Base-by-base conservation (phyloP, 2,113 vertebrate genomes). In the Burhinus bistriatus region DNA sequence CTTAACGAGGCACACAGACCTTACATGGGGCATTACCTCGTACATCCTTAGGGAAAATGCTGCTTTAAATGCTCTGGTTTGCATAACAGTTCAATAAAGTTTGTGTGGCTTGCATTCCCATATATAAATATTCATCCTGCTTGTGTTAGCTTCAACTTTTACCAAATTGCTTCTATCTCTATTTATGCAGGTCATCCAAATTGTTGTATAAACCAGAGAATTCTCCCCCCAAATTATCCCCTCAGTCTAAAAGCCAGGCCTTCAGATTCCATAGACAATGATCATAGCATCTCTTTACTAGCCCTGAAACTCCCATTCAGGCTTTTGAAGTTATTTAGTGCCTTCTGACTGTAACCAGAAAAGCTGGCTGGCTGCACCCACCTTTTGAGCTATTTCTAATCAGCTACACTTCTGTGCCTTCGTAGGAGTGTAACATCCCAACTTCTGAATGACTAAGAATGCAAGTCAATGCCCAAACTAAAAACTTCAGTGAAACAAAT, bases 1-100 rank as follows among this genome's bases (percentile, higher is more conserved):
- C 22, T 40, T 44, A 59, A 40, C 0, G 0, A 65, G 58, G 36
- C 49, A 69, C 20, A 25, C 5, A 44, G 51, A n/a, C 10, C 23
- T 38, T 16, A 57, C 22, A 18, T 0, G 0, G 0, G 21, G 62
- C 40, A 34, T 16, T 22, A 49, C 40, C 7, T 20, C 23, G 13
- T 16, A 61, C 19, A 80, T 19, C 61, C 93, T 51, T 20, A 66
- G 34, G 72, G 55, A 83, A 83, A 7, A 68, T 0, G 0, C 27
- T 42, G 51, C 73, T 89, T 89, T 52, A 73, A 93, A 72, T 16
- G 59, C 57, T 72, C 92, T 87, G 59, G 12, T 87, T 91, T 84
- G 77, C 38, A 3, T 15, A 71, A 71, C 16, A 61, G 64, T 12
- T 92, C 83, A 58, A 54, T 57, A 40, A 86, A 62, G 20, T 19